A percentile compares a stretch with the other conserved stretches of the same genome.
Conservation (phyloP, 2,797 vertebrate species). For the Eulemur mongoz region DNA sequence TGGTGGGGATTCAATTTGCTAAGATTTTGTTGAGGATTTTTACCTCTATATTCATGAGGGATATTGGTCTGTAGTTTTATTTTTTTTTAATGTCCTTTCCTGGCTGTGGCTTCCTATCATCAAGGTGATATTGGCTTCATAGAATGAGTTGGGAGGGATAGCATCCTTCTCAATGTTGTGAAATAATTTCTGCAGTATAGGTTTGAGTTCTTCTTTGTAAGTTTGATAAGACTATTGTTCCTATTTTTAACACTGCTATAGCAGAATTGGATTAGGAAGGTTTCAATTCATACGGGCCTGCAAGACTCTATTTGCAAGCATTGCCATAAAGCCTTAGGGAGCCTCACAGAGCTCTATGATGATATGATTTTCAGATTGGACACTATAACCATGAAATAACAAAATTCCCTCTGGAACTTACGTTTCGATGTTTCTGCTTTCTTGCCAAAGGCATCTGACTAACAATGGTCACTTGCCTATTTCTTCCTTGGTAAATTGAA, state of each 20-base stretch:
- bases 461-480: background rate
- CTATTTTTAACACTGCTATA: background rate
- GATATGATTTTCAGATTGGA: background rate
- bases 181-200: too few species aligned
- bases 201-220: too few species aligned
- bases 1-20: too few species aligned
- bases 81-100: too few species aligned
- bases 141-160: too few species aligned
- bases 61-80: too few species aligned
- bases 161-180: too few species aligned
- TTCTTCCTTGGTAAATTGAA: background rate
- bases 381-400: background rate
- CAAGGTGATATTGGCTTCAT: too few species aligned
- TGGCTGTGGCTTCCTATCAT: too few species aligned
- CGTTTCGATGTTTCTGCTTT: background rate
- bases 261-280: background rate
- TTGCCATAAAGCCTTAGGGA: background rate
- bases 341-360: background rate
- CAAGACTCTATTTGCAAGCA: background rate
- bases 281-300: background rate
- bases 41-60: too few species aligned
- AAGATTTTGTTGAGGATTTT: too few species aligned
- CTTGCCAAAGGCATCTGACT: background rate
- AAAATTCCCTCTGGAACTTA: constrained; percentile 15
- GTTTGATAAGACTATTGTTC: too few species aligned